Base-by-base conservation (phyloP, 2,113 vertebrate genomes). In the Sisor rabdophorus region DNA sequence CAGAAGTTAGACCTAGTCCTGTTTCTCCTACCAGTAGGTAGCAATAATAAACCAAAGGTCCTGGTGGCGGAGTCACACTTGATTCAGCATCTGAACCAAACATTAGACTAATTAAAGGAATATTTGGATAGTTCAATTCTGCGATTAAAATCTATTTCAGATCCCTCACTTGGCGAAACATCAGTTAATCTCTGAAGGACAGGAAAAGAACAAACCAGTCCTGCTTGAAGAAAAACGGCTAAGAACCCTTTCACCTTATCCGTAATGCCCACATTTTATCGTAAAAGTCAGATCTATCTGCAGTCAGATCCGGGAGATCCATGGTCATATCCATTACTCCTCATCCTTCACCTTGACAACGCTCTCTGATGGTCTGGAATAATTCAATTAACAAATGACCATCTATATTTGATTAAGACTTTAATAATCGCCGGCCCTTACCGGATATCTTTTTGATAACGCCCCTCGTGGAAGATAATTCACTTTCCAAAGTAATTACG, bases 401-500 rank as follows among this genome's bases (percentile, higher is more conserved):
- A 77, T 85, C 81, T 78, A 82, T 83, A 83, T 85, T 85, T 82
- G 77, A 85, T 83, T 85, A 85, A 80, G 81, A 75, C 73, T 68
- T 81, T 77, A 83, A 81, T 85, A 85, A 85, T 81, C 80, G 71
- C 72, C 69, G 65, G 77, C 67, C 71, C 64, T 26, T 54, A 76
- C 75, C 74, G 40, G 79, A 83, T 80, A 82, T 81, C 72, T 76
- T 85, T 44, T 80, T 79, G 77, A 85, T 85, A 80, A 81, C 77
- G 67, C 75, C 63, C 73, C 73, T 58, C 40, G 73, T 81, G 77
- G 81, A 81, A 80, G 80, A 82, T 83, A 61, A 85, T 85, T 85
- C 82, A 83, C 80, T 80, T 81, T 76, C 54, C 22, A 75, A 85
- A 83, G 80, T 83, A 82, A 81, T 85, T 82, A 79, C 48, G 69